Conservation (phyloP, 1,140 invertebrate genomes). For the Ceratina japonica region DNA sequence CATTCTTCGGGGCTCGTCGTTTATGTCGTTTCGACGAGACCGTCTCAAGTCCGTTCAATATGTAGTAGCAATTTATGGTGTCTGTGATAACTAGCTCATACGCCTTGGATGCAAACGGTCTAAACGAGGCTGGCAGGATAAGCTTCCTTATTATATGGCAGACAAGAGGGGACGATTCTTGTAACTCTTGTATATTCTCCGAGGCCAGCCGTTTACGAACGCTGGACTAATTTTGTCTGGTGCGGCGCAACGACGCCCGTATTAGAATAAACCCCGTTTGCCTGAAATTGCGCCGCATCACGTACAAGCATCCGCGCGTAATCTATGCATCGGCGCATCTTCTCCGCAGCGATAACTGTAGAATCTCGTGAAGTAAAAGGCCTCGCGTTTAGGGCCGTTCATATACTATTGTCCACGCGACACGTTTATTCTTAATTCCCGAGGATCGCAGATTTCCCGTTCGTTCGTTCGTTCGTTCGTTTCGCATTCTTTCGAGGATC, state of each 20-base stretch:
- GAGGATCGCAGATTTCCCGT: too few relatives aligned
- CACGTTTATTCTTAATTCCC: too few relatives aligned
- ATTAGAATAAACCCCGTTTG: constrained; percentile 56
- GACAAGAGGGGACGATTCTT: constrained; percentile 5
- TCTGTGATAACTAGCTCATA: too few relatives aligned
- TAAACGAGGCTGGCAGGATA: not conserved
- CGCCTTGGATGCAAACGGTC: too few relatives aligned
- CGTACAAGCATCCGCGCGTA: constrained; percentile 39
- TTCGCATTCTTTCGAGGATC: not conserved
- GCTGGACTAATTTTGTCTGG: constrained; percentile 34
- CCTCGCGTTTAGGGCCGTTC: not conserved
- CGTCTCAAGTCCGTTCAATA: too few relatives aligned
- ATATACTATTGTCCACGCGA: constrained; percentile 4
- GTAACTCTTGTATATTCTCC: constrained; percentile 37
- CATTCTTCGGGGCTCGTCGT: too few relatives aligned
- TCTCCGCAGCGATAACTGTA: constrained; percentile 31
- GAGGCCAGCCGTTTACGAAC: constrained; percentile 5
- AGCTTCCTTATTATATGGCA: constrained; percentile 32
- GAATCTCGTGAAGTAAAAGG: constrained; percentile 11
- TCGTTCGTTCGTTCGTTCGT: too few relatives aligned
- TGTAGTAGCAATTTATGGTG: too few relatives aligned
- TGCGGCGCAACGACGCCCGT: constrained; percentile 13
- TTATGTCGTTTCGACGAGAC: too few relatives aligned
- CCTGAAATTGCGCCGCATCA: constrained; percentile 50
- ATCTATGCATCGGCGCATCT: constrained; percentile 44